These are phyloP conservation scores for Oncorhynchus nerka DNA, from an alignment of 2,113 vertebrate species.

Conservation along the genomic window DNA sequence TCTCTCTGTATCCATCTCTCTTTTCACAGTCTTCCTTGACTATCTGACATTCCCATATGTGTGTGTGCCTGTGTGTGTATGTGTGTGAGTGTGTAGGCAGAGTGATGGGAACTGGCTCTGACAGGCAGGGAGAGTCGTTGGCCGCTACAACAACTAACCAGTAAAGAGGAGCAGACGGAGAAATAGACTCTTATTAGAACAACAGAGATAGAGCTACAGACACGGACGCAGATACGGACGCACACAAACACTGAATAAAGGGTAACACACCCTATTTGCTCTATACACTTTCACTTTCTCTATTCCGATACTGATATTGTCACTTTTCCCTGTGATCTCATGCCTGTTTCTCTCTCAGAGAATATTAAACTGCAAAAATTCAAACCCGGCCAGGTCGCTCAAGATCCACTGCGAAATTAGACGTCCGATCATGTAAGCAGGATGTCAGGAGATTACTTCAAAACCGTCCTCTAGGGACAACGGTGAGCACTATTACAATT, in stretches of 20 bases:
- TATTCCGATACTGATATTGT: neutral
- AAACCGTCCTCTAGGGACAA: too few relatives aligned
- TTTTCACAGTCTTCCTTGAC: neutral
- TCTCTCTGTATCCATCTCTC: neutral
- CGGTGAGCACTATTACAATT: too few relatives aligned
- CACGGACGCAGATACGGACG: neutral
- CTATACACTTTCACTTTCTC: neutral
- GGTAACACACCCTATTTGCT: neutral
- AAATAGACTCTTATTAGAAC: neutral
- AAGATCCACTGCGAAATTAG: too few relatives aligned
- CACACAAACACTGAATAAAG: neutral
- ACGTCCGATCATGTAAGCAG: too few relatives aligned
- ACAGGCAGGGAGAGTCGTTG: conserved; percentile 10
- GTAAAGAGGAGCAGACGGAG: neutral
- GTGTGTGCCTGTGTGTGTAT: neutral
- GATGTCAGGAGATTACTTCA: too few relatives aligned
- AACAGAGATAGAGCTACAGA: neutral
- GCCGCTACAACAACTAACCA: conserved; percentile 7
- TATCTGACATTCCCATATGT: neutral
- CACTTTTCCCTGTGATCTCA: too few relatives aligned
- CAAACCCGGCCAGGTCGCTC: too few relatives aligned
- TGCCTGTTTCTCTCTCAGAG: too few relatives aligned
- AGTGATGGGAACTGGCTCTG: conserved; percentile 8
- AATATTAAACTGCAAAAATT: too few relatives aligned
- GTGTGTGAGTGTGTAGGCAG: neutral